These are phyloP conservation scores for Phodopus roborovskii DNA, from an alignment of 2,113 vertebrate species.

Conservation along the genomic window DNA sequence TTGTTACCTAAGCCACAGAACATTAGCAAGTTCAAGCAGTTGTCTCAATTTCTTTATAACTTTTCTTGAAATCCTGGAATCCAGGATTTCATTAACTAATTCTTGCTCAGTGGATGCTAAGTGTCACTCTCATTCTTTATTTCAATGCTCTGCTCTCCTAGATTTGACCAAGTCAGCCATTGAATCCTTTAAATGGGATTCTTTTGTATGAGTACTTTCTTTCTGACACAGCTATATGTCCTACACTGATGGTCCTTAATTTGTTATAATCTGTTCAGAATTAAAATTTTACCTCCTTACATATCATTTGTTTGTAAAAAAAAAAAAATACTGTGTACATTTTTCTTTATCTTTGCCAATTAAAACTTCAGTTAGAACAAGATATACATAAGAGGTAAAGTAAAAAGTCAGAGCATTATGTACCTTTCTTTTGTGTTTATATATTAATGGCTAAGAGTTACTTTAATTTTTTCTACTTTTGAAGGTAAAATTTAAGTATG, in stretches of 20 bases:
- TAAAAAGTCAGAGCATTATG: slow-evolving; percentile 47
- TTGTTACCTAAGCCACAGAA: neutral
- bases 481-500: slow-evolving; percentile 29
- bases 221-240: neutral
- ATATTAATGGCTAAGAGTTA: neutral
- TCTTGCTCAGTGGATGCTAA: neutral
- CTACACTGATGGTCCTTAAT: neutral
- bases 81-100: neutral
- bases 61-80: neutral
- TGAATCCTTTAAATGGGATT: neutral
- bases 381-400: slow-evolving; percentile 42
- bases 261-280: neutral
- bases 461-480: neutral
- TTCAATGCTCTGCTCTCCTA: slow-evolving; percentile 24
- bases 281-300: neutral
- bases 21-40: slow-evolving; percentile 6
- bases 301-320: neutral
- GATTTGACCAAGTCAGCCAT: neutral
- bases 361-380: slow-evolving; percentile 12
- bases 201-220: slow-evolving; percentile 2
- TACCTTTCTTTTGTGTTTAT: slow-evolving; percentile 26
- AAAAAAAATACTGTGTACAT: neutral
- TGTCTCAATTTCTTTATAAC: neutral
- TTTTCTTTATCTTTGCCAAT: slow-evolving; percentile 32
- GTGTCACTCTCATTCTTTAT: neutral